These are phyloP conservation scores for Pangasianodon gigas DNA, from an alignment of 2,113 vertebrate genomes.

Conservation along the genomic window DNA sequence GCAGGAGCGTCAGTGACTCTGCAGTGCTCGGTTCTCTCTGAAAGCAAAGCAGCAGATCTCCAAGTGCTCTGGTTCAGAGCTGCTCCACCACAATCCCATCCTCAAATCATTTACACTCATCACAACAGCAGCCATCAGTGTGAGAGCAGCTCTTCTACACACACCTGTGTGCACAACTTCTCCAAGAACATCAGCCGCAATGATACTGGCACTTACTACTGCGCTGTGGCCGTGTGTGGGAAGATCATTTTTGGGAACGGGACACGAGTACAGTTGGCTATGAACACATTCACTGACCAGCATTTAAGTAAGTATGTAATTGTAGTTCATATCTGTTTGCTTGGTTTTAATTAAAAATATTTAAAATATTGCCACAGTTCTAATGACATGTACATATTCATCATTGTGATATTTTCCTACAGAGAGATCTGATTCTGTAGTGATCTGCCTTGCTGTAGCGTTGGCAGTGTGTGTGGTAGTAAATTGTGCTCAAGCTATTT, in stretches of 20 bases:
- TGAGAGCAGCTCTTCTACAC: not conserved
- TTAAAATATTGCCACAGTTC: not conserved
- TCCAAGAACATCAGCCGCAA: conserved; percentile 37
- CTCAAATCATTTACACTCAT: conserved; percentile 42
- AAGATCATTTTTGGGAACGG: conserved; percentile 59
- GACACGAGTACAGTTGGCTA: conserved; percentile 10
- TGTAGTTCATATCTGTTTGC: not conserved
- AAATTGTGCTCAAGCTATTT: not conserved
- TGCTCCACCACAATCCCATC: too few relatives aligned
- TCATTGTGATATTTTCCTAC: not conserved
- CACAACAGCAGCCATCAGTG: conserved; percentile 21
- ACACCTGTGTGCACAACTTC: conserved; percentile 55
- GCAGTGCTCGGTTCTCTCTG: too few relatives aligned
- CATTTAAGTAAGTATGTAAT: not conserved
- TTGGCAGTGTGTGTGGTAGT: not conserved
- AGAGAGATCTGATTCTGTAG: not conserved
- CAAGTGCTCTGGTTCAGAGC: too few relatives aligned
- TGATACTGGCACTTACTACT: conserved; percentile 63
- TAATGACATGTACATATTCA: not conserved
- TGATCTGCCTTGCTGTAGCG: not conserved
- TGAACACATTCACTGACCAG: not conserved
- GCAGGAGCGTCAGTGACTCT: not conserved
- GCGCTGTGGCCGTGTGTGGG: conserved; percentile 60
- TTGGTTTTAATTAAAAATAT: not conserved
- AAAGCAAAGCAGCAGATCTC: too few relatives aligned